A percentile compares a stretch with the other conserved stretches of the same genome.
Evolutionary conservation across 2,113 vertebrate genomes (phyloP).

Genomic region (Pelvicachromis taeniatus): DNA sequence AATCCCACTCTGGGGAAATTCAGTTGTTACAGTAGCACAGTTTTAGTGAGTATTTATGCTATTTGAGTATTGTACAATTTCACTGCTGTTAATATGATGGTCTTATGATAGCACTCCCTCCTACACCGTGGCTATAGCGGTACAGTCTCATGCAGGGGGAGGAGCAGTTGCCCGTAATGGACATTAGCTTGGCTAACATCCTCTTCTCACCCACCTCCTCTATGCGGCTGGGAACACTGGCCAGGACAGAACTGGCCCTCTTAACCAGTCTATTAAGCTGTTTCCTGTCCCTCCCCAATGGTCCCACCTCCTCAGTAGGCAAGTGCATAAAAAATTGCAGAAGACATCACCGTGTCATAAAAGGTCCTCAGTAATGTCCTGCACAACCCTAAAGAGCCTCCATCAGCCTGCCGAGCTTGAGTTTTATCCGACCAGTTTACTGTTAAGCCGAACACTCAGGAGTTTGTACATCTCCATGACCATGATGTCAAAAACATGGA

Average conservation of each 20-base stretch:
- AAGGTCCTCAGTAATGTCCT: neutral
- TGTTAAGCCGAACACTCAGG: neutral
- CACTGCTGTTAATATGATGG: too few species aligned
- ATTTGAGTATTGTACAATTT: too few species aligned
- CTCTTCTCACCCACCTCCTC: neutral
- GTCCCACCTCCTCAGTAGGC: neutral
- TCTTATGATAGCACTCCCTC: too few species aligned
- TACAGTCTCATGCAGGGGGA: neutral
- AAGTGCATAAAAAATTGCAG: neutral
- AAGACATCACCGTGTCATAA: neutral
- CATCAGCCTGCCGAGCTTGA: neutral
- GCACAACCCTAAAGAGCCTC: neutral
- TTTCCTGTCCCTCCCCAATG: neutral
- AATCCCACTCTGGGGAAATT: neutral
- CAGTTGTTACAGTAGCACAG: neutral
- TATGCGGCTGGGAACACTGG: neutral
- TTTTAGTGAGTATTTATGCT: too few species aligned
- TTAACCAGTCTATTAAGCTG: neutral
- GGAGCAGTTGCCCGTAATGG: neutral
- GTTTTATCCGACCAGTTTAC: neutral
- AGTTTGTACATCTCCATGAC: neutral
- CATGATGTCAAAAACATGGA: neutral
- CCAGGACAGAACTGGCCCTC: neutral
- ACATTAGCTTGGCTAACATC: neutral
- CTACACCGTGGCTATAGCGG: too few species aligned